Evolutionary conservation across 2,797 vertebrate genomes (phyloP).

Genomic region (Aldrovandia affinis): DNA sequence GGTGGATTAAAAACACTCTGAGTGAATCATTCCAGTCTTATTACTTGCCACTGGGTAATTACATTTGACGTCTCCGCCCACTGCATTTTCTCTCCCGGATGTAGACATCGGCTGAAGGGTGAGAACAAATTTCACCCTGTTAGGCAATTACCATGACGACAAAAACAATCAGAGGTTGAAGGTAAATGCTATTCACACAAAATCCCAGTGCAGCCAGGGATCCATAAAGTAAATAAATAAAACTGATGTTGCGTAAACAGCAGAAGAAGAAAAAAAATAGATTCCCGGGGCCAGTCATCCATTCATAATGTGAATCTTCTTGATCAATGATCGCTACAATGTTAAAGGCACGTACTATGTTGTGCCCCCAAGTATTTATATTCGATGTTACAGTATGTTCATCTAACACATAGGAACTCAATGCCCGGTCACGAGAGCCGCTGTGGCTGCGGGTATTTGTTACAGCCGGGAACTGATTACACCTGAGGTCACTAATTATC

Average conservation of each 20-base stretch:
- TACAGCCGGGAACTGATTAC: too few species aligned
- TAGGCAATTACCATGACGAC: not conserved
- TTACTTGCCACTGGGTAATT: not conserved
- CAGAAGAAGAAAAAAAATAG: not conserved
- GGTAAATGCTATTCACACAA: not conserved
- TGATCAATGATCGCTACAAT: not conserved
- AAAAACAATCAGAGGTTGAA: not conserved
- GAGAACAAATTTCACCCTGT: not conserved
- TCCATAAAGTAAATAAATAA: conserved; percentile 4
- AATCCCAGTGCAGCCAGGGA: not conserved
- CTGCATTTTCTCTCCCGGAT: not conserved
- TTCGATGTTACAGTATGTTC: too few species aligned
- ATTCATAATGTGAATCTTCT: too few species aligned
- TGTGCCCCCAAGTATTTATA: too few species aligned
- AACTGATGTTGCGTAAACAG: not conserved
- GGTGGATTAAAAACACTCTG: not conserved
- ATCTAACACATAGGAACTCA: too few species aligned
- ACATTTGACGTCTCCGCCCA: not conserved
- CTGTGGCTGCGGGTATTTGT: too few species aligned
- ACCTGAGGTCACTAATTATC: too few species aligned
- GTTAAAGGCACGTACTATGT: too few species aligned
- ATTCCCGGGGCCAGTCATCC: not conserved
- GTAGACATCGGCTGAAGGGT: not conserved
- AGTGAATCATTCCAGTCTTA: conserved; percentile 1
- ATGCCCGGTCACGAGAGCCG: too few species aligned